These are phyloP conservation scores for Scaptomyza cyrtandrae DNA, from an alignment of 2,888 invertebrate genomes.

Conservation along the genomic window DNA sequence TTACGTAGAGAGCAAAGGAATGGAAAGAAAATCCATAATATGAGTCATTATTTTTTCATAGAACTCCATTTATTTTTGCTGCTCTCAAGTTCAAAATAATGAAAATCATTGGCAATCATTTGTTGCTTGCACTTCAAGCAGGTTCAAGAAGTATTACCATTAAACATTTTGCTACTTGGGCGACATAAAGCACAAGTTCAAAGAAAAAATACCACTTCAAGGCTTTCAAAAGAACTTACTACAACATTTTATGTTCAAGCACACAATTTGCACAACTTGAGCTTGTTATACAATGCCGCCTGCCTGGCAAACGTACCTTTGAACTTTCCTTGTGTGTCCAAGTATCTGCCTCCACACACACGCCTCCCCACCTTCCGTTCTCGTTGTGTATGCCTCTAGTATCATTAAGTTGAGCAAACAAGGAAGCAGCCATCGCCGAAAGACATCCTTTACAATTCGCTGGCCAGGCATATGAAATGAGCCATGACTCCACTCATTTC, in stretches of 20 bases:
- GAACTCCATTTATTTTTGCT: neutral
- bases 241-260: conserved; percentile 46
- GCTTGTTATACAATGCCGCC: conserved; percentile 72
- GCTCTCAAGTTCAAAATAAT: neutral
- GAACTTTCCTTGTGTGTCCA: conserved; percentile 58
- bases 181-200: conserved; percentile 63
- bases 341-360: neutral
- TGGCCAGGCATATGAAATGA: conserved; percentile 65
- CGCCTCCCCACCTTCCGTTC: conserved; percentile 15
- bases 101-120: conserved; percentile 23
- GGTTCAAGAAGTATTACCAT: conserved; percentile 38
- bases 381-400: neutral
- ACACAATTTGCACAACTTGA: conserved; percentile 59
- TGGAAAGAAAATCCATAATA: conserved; percentile 69
- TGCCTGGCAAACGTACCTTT: conserved; percentile 65
- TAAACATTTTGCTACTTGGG: conserved; percentile 50
- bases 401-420: conserved; percentile 57
- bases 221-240: conserved; percentile 37
- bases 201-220: conserved; percentile 63
- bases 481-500: conserved; percentile 57
- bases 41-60: conserved; percentile 57
- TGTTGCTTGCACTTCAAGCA: conserved; percentile 58
- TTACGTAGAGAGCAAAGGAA: conserved; percentile 26
- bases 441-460: conserved; percentile 54
- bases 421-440: conserved; percentile 52